Conservation (phyloP, 1,140 invertebrate genomes). For the Anastatus disparis region DNA sequence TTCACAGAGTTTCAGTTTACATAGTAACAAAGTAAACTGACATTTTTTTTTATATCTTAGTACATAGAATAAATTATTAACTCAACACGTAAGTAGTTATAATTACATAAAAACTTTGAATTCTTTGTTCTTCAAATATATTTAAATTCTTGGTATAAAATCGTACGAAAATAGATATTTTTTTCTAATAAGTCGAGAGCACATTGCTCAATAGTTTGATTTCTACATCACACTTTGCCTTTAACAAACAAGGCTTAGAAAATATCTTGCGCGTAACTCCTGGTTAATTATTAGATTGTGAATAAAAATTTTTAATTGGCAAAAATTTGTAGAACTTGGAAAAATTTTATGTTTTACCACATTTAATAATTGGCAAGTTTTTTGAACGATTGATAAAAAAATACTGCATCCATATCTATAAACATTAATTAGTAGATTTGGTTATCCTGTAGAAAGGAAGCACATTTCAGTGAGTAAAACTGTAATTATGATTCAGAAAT, state of each 20-base stretch:
- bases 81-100: not conserved
- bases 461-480: not conserved
- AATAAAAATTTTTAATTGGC: conserved; percentile 1
- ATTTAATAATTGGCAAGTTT: not conserved
- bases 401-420: conserved; percentile 12
- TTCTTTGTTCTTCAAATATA: conserved; percentile 10
- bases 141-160: conserved; percentile 32
- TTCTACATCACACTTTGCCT: conserved; percentile 6
- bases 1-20: conserved; percentile 8
- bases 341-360: not conserved
- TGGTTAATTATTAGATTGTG: not conserved
- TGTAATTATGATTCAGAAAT: not conserved
- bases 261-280: not conserved
- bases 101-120: conserved; percentile 21
- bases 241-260: conserved; percentile 1
- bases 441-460: conserved; percentile 3
- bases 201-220: not conserved
- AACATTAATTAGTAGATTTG: conserved; percentile 5
- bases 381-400: conserved; percentile 9
- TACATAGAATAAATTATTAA: conserved; percentile 17
- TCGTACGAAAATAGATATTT: conserved; percentile 38
- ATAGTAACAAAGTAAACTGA: not conserved
- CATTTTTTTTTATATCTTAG: not conserved
- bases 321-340: not conserved
- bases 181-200: conserved; percentile 11